phyloP scores from a whole-genome alignment of 2,113 vertebrate genomes.

The Macquaria ambigua region DNA sequence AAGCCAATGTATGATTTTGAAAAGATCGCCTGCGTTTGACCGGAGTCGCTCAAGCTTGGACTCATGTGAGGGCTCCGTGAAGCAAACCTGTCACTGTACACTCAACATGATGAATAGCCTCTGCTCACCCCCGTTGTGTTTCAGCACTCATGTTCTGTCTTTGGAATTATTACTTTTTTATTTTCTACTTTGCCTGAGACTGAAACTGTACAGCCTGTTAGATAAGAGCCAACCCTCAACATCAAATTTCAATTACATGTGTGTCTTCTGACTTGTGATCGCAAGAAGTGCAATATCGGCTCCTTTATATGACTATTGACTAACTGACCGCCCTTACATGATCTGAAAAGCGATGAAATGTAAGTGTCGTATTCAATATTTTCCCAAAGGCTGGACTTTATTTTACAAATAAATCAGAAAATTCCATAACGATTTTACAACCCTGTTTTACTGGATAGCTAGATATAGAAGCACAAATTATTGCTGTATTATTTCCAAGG shows the following conservation, averaged over 20 bases:
- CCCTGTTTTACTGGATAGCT: not conserved
- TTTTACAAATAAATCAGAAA: not conserved
- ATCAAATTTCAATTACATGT: not conserved
- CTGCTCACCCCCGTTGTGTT: conserved; percentile 11
- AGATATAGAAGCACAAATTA: not conserved
- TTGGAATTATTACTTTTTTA: conserved; percentile 36
- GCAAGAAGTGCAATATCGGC: not conserved
- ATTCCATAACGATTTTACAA: not conserved
- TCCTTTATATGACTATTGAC: not conserved
- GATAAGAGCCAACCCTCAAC: not conserved
- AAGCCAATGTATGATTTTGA: conserved; percentile 80
- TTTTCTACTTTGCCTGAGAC: conserved; percentile 25
- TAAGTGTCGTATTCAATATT: not conserved
- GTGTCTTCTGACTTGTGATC: conserved; percentile 4
- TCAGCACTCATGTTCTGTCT: conserved; percentile 15
- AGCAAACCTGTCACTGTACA: conserved; percentile 43
- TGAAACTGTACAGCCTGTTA: not conserved
- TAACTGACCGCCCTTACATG: not conserved
- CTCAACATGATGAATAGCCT: conserved; percentile 55
- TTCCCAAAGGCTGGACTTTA: not conserved
- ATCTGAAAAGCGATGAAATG: too few relatives aligned
- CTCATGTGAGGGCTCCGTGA: conserved; percentile 54
- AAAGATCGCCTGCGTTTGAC: conserved; percentile 72
- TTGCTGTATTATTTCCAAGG: not conserved
- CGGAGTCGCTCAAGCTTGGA: conserved; percentile 76